Base-by-base conservation (phyloP, 1,140 invertebrate genomes). In the Hermatobates lingyangjiaoensis region DNA sequence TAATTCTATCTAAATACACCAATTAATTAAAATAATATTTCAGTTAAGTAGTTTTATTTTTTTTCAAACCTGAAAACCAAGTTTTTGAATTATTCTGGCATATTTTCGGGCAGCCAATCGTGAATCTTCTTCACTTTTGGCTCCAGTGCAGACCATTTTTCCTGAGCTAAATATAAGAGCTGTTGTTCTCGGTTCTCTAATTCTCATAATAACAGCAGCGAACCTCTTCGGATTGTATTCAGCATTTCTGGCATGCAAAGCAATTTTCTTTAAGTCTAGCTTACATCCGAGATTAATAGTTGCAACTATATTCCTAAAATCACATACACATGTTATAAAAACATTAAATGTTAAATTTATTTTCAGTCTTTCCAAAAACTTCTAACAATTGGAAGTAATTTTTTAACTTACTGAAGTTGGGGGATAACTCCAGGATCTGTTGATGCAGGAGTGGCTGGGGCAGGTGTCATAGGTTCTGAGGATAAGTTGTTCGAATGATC, bases 201-300 rank as follows among this genome's bases (percentile, higher is more conserved):
- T 99, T 64, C 96, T 75, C 96, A 99, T 99, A 50, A 99, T 99
- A 0, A 99, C 95, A 54, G 96, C 96, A 45, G 96, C 95, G 77
- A 99, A 99, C 66, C 96, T 82, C 71, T 98, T 99, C 25, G 96
- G 96, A 71, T 99, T 99, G 62, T 98, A 99, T 69, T 99, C 96
- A 14, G 96, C 96, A 74, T 99, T 99, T 68, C 96, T 79, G 0
- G 96, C 96, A 69, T 98, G 93, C 1, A 98, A 70, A 0, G 96
- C 96, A 60, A 99, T 99, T 69, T 92, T 95, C 63, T 96, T 95
- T 30, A 96, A 70, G 64, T 96, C 91, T 59, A 97, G 69, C 70
- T 91, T 93, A 64, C 93, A 97, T 60, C 83, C 91, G 50, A 98
- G 71, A 69, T 96, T 98, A 0, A 98, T 93, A 44, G 94, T 98